Evolutionary conservation across 2,888 invertebrate species (phyloP), one percentile per base, ranked within the genome.

Genomic region (Caenorhabditis drosophilae): DNA sequence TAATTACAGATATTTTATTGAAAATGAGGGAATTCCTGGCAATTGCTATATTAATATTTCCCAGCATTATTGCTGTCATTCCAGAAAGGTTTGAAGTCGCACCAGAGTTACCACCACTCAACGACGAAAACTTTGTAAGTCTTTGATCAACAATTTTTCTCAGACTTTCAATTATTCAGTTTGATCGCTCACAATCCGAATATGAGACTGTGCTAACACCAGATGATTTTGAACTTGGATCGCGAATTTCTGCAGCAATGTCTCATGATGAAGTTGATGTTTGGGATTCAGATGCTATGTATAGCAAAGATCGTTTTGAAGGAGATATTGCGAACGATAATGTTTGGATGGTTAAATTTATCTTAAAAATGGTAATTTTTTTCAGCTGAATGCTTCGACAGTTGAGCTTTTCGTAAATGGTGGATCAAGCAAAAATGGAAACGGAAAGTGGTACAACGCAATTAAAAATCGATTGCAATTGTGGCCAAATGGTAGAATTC

Each of bases 241-340:
- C 64, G n/a, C 67, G 76, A 23, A 56, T 79, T 34, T 44, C 63
- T 1, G 71, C 70, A 7, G 59, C 70, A 1, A 50, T 73, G 58
- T 66, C 69, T 31, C 67, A 67, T 27, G 67, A 68, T 11, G 58
- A 55, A 9, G 45, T 52, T 1, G 75, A 76, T 40, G 61, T 74
- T 27, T 81, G 79, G 81, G 79, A 82, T 54, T 81, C 80, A 9
- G 81, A 79, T 42, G 80, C 80, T 9, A 80, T 79, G 81, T 82
- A 83, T 58, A 73, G 73, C 25, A 62, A 57, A 34, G 79, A 76
- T 31, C 57, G 73, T 34, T 82, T 82, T 53, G 82, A 82, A 66
- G 82, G 82, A 63, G 82, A 82, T 62, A 82, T 82, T 44, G 80
- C 81, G 18, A 83, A 82, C 49, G 77, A 77, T 12, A 73, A 74